These are phyloP conservation scores for Propithecus deckenii DNA, from an alignment of 2,797 vertebrate genomes.

Conservation along the genomic window DNA sequence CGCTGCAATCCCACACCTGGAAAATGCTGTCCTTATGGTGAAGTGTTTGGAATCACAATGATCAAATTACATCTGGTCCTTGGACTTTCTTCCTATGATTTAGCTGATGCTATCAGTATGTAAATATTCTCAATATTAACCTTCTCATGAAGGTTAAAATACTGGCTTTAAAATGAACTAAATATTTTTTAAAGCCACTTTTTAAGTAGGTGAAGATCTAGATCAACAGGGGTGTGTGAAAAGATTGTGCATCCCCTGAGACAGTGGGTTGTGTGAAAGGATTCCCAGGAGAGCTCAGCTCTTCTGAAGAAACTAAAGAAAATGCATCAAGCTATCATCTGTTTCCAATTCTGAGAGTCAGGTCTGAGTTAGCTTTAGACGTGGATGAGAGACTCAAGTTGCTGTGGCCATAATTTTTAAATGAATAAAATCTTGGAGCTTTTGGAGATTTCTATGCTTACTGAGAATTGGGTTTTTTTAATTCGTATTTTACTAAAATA, in stretches of 20 bases:
- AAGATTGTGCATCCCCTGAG: not conserved
- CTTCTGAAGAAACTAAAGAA: not conserved
- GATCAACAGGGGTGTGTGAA: not conserved
- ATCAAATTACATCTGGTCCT: not conserved
- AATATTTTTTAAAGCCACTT: not conserved
- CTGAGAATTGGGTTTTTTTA: not conserved
- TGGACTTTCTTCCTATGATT: slow-evolving; percentile 12
- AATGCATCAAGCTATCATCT: not conserved
- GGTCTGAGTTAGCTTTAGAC: not conserved
- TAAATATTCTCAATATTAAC: not conserved
- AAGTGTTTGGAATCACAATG: not conserved
- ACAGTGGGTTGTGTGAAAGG: not conserved
- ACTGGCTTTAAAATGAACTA: not conserved
- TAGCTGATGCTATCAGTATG: not conserved
- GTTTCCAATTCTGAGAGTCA: not conserved
- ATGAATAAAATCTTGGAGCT: not conserved
- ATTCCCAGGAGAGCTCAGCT: not conserved
- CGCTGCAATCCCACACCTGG: not conserved
- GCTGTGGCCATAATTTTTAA: not conserved
- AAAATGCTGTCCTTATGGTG: not conserved
- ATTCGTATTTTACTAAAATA: not conserved
- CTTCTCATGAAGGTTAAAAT: slow-evolving; percentile 2
- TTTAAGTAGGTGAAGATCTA: not conserved
- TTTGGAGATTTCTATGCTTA: not conserved
- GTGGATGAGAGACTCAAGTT: slow-evolving; percentile 5